phyloP scores from a whole-genome alignment of 2,888 invertebrate genomes.

The Metallyticus violacea region DNA sequence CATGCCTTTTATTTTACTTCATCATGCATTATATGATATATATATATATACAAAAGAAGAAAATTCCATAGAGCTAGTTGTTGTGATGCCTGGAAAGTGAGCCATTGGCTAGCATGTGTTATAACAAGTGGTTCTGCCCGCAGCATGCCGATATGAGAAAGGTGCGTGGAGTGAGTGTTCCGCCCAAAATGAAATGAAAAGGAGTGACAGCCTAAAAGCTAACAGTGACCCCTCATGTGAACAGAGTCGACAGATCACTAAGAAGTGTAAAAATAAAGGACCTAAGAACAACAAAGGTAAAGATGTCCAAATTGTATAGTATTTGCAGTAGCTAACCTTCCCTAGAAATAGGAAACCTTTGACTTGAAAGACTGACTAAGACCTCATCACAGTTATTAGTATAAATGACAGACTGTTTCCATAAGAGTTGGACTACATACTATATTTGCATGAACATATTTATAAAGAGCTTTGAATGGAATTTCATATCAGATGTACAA shows the following conservation, averaged over 20 bases:
- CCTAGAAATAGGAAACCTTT: neutral
- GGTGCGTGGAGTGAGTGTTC: constrained; percentile 84
- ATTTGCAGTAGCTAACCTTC: constrained; percentile 2
- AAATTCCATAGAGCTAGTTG: neutral
- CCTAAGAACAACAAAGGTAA: constrained; percentile 63
- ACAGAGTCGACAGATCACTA: constrained; percentile 76
- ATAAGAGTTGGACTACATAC: neutral
- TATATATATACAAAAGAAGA: neutral
- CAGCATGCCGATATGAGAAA: constrained; percentile 87
- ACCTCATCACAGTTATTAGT: neutral
- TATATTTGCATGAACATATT: neutral
- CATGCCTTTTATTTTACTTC: neutral
- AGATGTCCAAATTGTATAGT: neutral
- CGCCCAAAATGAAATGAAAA: constrained; percentile 75
- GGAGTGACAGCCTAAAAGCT: constrained; percentile 78
- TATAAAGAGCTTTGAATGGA: neutral
- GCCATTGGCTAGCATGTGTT: neutral
- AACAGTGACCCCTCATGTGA: constrained; percentile 78
- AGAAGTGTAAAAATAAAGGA: constrained; percentile 79
- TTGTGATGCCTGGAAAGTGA: neutral
- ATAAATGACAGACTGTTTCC: neutral
- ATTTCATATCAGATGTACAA: neutral
- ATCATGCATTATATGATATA: neutral
- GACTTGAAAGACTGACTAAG: neutral
- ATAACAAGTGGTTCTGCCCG: constrained; percentile 24